A percentile compares a stretch with the other conserved stretches of the same genome.
Conservation (phyloP, 2,888 invertebrate genomes). For the Fragum sueziense region DNA sequence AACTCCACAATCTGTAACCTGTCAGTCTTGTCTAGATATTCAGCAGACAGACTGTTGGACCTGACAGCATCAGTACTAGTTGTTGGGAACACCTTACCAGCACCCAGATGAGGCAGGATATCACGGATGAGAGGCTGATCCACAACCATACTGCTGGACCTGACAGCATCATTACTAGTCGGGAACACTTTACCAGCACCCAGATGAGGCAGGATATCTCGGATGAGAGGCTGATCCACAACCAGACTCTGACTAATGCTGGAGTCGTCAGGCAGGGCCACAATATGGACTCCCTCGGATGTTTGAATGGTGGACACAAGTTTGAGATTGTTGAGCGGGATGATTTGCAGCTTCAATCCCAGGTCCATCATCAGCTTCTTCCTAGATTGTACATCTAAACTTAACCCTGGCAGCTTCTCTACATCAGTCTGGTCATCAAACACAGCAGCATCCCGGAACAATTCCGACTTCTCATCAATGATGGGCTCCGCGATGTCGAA, state of each 20-base stretch:
- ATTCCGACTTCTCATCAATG: conserved; percentile 31
- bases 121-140: conserved; percentile 4
- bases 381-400: conserved; percentile 1
- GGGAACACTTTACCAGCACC: not conserved
- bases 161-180: not conserved
- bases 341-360: conserved; percentile 43
- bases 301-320: conserved; percentile 46
- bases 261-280: conserved; percentile 36
- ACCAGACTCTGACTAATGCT: not conserved
- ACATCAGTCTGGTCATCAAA: conserved; percentile 30
- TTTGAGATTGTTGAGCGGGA: conserved; percentile 45
- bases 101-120: not conserved
- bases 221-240: conserved; percentile 1
- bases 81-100: not conserved
- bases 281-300: conserved; percentile 39
- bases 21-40: not conserved
- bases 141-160: too few relatives aligned
- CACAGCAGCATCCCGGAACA: conserved; percentile 33
- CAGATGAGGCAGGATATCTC: not conserved
- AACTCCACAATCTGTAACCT: not conserved
- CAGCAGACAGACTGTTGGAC: not conserved
- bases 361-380: conserved; percentile 29
- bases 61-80: too few relatives aligned
- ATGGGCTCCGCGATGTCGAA: conserved; percentile 45
- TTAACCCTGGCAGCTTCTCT: not conserved